Conservation (phyloP, 2,888 invertebrate species). For the Zaprionus obscuricornis region DNA sequence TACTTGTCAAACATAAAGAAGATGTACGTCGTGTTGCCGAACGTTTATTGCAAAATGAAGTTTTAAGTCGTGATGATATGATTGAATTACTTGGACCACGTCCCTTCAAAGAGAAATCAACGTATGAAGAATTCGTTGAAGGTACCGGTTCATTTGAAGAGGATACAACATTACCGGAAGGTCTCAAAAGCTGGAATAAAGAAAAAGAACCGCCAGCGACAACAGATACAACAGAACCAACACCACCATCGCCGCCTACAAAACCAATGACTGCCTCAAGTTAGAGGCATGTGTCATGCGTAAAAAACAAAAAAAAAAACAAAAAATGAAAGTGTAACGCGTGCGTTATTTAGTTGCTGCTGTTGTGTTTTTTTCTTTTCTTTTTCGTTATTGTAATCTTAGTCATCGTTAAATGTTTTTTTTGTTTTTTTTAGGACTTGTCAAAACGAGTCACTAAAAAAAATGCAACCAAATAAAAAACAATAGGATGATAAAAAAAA, state of each 20-base stretch:
- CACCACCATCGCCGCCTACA: conserved; percentile 54
- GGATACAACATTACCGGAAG: conserved; percentile 96
- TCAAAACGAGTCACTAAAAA: no score
- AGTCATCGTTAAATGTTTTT: no score
- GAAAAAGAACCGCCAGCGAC: conserved; percentile 83
- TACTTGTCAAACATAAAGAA: conserved; percentile 91
- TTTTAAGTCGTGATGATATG: conserved; percentile 98
- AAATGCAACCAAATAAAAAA: no score
- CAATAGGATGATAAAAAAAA: no score
- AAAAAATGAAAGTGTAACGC: no score
- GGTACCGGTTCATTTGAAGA: conserved; percentile 99
- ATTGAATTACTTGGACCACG: conserved; percentile 96
- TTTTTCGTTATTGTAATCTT: no score
- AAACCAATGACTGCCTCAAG: conserved; percentile 70
- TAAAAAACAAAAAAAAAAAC: no score
- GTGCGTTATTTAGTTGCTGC: no score
- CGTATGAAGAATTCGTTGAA: conserved; percentile 99
- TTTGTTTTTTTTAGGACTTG: no score
- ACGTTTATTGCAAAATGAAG: conserved; percentile 95
- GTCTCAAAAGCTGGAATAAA: conserved; percentile 97
- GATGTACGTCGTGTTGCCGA: conserved; percentile 95
- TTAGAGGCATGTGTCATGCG: conserved; percentile 39
- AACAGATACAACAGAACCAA: conserved; percentile 37
- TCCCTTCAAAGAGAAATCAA: conserved; percentile 99
- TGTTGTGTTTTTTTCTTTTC: no score